phyloP scores from a whole-genome alignment of 1,140 invertebrate genomes.

The Drosophila albomicans region DNA sequence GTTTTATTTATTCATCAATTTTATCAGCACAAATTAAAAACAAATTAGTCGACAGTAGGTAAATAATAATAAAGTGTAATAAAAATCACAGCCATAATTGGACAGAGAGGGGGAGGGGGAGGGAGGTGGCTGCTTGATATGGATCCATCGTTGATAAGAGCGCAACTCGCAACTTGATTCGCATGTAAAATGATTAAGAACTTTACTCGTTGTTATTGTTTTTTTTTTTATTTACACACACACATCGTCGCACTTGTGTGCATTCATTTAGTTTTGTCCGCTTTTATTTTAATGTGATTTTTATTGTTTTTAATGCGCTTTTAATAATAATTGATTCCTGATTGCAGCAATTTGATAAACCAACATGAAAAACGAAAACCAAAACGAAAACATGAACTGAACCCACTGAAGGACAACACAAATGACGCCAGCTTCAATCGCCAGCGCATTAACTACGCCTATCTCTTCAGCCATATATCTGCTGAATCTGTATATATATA shows the following conservation, averaged over 20 bases:
- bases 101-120: neutral
- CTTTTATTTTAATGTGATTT: conserved; percentile 65
- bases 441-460: neutral
- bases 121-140: conserved; percentile 48
- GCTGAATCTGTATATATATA: neutral
- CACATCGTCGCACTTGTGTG: neutral
- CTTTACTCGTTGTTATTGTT: conserved; percentile 53
- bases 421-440: conserved; percentile 5
- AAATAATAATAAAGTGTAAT: conserved; percentile 83
- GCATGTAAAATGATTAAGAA: conserved; percentile 61
- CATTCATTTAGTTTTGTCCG: conserved; percentile 1
- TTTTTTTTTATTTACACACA: conserved; percentile 37
- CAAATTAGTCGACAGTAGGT: conserved; percentile 82
- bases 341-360: conserved; percentile 72
- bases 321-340: conserved; percentile 80
- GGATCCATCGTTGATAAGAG: conserved; percentile 45
- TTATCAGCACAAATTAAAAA: conserved; percentile 83
- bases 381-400: conserved; percentile 29
- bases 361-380: conserved; percentile 39
- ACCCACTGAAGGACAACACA: conserved; percentile 5
- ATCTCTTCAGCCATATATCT: neutral
- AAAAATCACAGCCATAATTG: conserved; percentile 62
- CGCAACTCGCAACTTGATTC: conserved; percentile 62
- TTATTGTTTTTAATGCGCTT: conserved; percentile 81
- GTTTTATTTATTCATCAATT: conserved; percentile 78